phyloP scores from a whole-genome alignment of 2,113 vertebrate species.

The Ictalurus furcatus region DNA sequence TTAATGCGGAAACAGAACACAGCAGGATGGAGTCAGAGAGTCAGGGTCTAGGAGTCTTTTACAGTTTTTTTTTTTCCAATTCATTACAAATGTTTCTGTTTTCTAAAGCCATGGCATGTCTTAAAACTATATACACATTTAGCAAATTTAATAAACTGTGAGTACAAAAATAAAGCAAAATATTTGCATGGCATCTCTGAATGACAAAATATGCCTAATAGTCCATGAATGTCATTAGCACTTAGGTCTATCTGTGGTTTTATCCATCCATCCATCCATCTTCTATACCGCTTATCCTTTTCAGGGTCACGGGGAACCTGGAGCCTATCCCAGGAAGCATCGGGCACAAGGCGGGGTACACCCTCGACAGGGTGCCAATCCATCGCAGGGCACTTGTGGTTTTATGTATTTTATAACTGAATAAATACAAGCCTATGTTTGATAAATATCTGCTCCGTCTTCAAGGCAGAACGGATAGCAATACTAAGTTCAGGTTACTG shows the following conservation, averaged over 20 bases:
- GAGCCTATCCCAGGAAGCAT: too few species aligned
- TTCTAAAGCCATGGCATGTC: background rate
- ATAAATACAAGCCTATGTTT: background rate
- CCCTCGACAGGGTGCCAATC: too few species aligned
- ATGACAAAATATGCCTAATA: background rate
- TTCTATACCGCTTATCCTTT: too few species aligned
- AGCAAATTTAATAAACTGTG: background rate
- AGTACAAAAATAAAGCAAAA: background rate
- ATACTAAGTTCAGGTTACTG: background rate
- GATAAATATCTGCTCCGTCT: background rate
- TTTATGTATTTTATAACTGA: background rate
- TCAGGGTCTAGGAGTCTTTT: background rate
- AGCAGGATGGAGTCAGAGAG: conserved; percentile 5
- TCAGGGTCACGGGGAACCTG: too few species aligned
- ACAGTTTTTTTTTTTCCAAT: background rate
- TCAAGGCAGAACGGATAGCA: background rate
- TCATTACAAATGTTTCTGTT: background rate
- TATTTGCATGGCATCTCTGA: background rate
- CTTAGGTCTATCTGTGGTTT: background rate
- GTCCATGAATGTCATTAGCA: background rate
- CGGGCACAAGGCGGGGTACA: too few species aligned
- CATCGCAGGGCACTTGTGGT: background rate
- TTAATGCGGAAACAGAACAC: conserved; percentile 25
- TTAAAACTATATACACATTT: background rate
- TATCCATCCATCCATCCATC: too few species aligned